A percentile compares a stretch with the other conserved stretches of the same genome.
Evolutionary conservation across 30 jellyfish, hydroid and myxozoan genomes (phyloP).

Genomic region (Turritopsis dohrnii): DNA sequence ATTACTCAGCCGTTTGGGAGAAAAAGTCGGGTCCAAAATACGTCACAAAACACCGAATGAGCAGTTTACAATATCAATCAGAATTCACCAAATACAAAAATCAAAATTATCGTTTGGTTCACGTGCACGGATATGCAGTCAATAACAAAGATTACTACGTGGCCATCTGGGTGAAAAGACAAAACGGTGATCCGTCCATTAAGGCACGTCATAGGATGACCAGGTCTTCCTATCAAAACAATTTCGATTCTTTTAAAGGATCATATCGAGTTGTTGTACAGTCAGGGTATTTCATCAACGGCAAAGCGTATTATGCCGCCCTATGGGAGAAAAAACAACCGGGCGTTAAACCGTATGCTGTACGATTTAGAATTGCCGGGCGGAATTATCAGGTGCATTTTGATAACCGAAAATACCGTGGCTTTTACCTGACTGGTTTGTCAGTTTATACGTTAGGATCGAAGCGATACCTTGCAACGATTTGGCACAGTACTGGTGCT

Average conservation of each 20-base stretch:
- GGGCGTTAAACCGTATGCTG: background rate
- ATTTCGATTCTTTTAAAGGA: background rate
- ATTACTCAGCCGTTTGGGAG: background rate
- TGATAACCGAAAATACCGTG: slow-evolving; percentile 11
- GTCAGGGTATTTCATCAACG: background rate
- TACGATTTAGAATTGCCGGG: background rate
- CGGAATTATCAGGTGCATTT: background rate
- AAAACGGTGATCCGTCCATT: background rate
- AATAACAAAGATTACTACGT: background rate
- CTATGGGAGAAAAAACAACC: background rate
- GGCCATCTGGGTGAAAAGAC: slow-evolving; percentile 3
- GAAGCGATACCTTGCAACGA: background rate
- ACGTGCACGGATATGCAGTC: background rate
- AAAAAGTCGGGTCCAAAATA: background rate
- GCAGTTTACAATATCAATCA: background rate
- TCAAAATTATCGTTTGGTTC: background rate
- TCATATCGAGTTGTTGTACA: background rate
- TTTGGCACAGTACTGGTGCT: background rate
- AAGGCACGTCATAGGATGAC: background rate
- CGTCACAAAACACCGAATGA: background rate
- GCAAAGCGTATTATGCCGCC: slow-evolving; percentile 6
- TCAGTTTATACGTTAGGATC: background rate
- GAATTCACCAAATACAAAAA: background rate
- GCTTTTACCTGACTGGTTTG: background rate
- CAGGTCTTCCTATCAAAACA: background rate